Conservation (phyloP, 1,140 invertebrate genomes). For the Ectropis grisescens region DNA sequence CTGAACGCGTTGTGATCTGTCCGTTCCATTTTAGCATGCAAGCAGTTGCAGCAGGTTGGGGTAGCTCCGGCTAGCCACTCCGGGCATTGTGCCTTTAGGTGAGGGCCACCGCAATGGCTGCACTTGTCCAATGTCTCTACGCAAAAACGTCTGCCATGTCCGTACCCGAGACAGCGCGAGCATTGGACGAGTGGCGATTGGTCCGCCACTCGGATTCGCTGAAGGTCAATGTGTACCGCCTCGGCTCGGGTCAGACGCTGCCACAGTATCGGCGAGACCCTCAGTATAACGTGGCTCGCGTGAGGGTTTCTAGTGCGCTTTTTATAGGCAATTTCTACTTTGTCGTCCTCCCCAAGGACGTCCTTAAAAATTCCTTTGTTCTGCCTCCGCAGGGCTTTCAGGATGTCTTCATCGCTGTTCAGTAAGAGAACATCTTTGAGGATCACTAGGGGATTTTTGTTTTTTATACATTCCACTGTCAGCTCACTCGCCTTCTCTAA, state of each 20-base stretch:
- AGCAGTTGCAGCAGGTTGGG: not conserved
- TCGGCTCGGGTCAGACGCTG: too few species aligned
- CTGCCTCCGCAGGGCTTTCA: constrained; percentile 1
- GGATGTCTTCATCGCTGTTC: constrained; percentile 2
- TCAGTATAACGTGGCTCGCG: too few species aligned
- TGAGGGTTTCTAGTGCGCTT: constrained; percentile 3
- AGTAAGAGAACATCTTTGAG: not conserved
- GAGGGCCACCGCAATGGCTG: not conserved
- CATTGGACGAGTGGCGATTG: too few species aligned
- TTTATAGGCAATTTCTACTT: not conserved
- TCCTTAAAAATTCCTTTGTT: not conserved
- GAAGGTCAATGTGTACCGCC: too few species aligned
- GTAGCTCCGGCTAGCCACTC: not conserved
- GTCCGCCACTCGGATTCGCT: too few species aligned
- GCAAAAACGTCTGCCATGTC: too few species aligned
- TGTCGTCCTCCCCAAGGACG: not conserved
- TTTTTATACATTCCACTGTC: not conserved
- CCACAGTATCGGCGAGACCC: too few species aligned
- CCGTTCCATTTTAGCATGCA: not conserved
- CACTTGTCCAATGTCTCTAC: not conserved
- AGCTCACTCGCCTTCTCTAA: not conserved
- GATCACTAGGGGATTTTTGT: not conserved
- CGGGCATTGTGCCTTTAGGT: not conserved
- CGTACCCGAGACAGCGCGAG: too few species aligned
- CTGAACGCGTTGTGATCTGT: not conserved